Evolutionary conservation across 2,888 invertebrate genomes (phyloP).

Genomic region (Thecophora atra): DNA sequence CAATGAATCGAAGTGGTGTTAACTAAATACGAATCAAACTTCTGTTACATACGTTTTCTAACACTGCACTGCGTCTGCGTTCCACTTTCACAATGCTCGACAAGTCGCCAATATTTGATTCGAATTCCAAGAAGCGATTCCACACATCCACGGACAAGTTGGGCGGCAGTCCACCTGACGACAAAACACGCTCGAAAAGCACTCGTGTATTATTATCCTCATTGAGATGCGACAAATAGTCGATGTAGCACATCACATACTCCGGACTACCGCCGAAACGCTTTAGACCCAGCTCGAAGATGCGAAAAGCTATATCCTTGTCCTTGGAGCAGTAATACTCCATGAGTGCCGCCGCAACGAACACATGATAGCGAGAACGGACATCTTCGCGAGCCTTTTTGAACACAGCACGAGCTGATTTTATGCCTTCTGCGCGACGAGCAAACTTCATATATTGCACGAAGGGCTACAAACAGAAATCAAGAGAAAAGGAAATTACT

Average conservation of each 20-base stretch:
- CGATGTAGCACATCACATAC: slow-evolving; percentile 94
- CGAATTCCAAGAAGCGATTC: slow-evolving; percentile 98
- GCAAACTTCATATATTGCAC: slow-evolving; percentile 99
- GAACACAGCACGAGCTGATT: slow-evolving; percentile 93
- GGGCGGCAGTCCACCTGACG: slow-evolving; percentile 88
- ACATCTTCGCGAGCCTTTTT: slow-evolving; percentile 93
- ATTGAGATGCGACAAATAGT: slow-evolving; percentile 96
- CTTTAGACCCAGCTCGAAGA: slow-evolving; percentile 97
- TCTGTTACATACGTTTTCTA: slow-evolving; percentile 87
- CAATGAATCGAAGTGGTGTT: slow-evolving; percentile 38
- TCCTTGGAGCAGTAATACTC: slow-evolving; percentile 99
- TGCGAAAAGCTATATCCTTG: slow-evolving; percentile 94
- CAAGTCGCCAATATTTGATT: slow-evolving; percentile 97
- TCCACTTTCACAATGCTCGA: slow-evolving; percentile 98
- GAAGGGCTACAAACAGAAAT: slow-evolving; percentile 78
- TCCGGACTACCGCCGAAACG: slow-evolving; percentile 96
- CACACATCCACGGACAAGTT: slow-evolving; percentile 97
- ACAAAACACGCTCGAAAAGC: slow-evolving; percentile 95
- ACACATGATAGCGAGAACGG: slow-evolving; percentile 89
- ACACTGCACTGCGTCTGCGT: slow-evolving; percentile 86
- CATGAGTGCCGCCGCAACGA: slow-evolving; percentile 97
- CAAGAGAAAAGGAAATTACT: slow-evolving; percentile 10
- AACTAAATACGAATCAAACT: background rate
- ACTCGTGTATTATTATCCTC: slow-evolving; percentile 99
- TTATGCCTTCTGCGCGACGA: slow-evolving; percentile 96